Evolutionary conservation across 2,888 invertebrate genomes (phyloP).

Genomic region (Drosophila formosana): DNA sequence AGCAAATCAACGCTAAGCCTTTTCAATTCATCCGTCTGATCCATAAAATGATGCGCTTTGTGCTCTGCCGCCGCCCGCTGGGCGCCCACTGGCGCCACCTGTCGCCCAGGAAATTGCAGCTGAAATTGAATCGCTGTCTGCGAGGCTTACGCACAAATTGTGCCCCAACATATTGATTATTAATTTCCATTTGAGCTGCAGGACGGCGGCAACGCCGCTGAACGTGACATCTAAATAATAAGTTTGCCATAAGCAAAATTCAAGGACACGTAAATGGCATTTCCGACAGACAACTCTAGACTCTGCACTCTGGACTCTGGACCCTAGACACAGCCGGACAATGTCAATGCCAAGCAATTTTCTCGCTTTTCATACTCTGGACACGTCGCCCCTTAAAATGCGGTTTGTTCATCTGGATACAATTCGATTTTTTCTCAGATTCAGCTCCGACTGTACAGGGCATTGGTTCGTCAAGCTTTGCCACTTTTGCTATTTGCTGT

Average conservation of each 20-base stretch:
- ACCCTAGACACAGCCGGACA: conserved; percentile 29
- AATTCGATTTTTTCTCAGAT: neutral
- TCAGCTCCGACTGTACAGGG: neutral
- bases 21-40: conserved; percentile 20
- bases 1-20: conserved; percentile 52
- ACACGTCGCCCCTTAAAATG: neutral
- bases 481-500: neutral
- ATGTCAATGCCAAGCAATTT: conserved; percentile 40
- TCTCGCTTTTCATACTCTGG: conserved; percentile 9
- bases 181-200: conserved; percentile 61
- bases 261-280: conserved; percentile 70
- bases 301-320: neutral
- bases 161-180: conserved; percentile 65
- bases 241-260: conserved; percentile 33
- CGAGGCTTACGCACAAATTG: conserved; percentile 41
- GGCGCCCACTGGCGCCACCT: conserved; percentile 29
- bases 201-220: neutral
- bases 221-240: conserved; percentile 42
- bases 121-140: conserved; percentile 42
- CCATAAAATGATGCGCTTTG: conserved; percentile 34
- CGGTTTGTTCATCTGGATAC: neutral
- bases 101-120: conserved; percentile 50
- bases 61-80: neutral
- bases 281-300: conserved; percentile 26
- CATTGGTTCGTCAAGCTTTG: neutral